These are phyloP conservation scores for Pelobates fuscus DNA, from an alignment of 2,113 vertebrate species.

Conservation along the genomic window DNA sequence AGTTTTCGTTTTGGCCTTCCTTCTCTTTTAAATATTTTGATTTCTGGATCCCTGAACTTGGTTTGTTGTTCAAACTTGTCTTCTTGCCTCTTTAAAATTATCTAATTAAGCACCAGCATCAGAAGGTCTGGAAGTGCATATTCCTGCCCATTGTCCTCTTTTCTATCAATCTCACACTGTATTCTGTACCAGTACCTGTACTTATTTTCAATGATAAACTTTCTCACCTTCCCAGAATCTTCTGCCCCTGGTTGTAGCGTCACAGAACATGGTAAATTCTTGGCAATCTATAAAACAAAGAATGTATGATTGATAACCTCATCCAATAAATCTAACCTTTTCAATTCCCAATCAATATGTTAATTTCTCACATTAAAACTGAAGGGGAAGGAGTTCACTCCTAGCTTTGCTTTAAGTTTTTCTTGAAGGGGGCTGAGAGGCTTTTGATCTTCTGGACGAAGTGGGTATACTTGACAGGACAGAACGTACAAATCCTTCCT, in stretches of 20 bases:
- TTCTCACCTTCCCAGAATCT: conserved; percentile 79
- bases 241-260: conserved; percentile 80
- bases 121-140: too few relatives aligned
- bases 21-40: too few relatives aligned
- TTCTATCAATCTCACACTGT: too few relatives aligned
- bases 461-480: conserved; percentile 76
- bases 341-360: not conserved
- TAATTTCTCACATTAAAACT: conserved; percentile 72
- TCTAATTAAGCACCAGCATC: too few relatives aligned
- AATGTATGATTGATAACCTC: not conserved
- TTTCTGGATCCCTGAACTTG: too few relatives aligned
- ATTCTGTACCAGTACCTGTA: too few relatives aligned
- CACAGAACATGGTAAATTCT: conserved; percentile 84
- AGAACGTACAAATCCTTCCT: conserved; percentile 84
- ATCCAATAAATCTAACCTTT: not conserved
- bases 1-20: too few relatives aligned
- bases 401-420: conserved; percentile 77
- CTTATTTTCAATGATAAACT: too few relatives aligned
- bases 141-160: too few relatives aligned
- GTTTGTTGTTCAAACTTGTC: too few relatives aligned
- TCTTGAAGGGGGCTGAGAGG: conserved; percentile 75
- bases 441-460: conserved; percentile 48
- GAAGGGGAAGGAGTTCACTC: conserved; percentile 80
- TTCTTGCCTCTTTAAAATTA: too few relatives aligned
- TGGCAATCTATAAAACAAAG: conserved; percentile 71